Base-by-base conservation (phyloP, 2,113 vertebrate species). In the Macrotis lagotis region DNA sequence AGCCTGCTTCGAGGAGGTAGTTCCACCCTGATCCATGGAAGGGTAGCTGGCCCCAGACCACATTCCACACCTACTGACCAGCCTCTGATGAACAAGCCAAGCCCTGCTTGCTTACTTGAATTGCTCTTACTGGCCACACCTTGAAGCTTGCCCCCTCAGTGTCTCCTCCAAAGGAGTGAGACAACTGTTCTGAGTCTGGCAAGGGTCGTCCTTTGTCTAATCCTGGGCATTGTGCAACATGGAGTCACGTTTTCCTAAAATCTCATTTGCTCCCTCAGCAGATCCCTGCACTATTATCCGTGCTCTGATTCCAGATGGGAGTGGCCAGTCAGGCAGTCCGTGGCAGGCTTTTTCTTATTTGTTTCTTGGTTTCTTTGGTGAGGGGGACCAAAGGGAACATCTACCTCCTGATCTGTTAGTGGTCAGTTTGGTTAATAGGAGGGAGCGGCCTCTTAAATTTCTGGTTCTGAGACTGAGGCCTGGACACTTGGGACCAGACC, bases 381-480 rank as follows among this genome's bases (percentile, higher is more conserved):
- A 94, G 51, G 53, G 83, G 90, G 91, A 96, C 48, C 93, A 94
- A 52, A 92, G 92, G 90, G 91, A 96, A 55, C 25, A 88, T 53
- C 48, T 50, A 88, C 93, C 83, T 91, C 50, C 31, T 93, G 44
- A 22, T 25, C 14, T 93, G 47, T 19, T 83, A 83, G 16, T 83
- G 66, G 37, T n/a, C n/a, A 83, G 66, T 83, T 83, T 83, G 66
- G 66, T 44, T n/a, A 83, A 44, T 8, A 44, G 7, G 66, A 83
- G 66, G 19, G 37, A 44, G 14, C 12, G 24, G 31, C 28, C 28
- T 55, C 74, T 83, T 90, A 88, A 48, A 26, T 92, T 4, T 55
- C 89, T 89, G 51, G 91, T 92, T 3, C 24, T 5, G 48, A 90
- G 50, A 90, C 37, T 2, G 9, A 91, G 50, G 48, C 50, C 11